Evolutionary conservation across 2,888 invertebrate species (phyloP), one percentile per base, ranked within the genome.

Genomic region (Gonocerus acuteangulatus): DNA sequence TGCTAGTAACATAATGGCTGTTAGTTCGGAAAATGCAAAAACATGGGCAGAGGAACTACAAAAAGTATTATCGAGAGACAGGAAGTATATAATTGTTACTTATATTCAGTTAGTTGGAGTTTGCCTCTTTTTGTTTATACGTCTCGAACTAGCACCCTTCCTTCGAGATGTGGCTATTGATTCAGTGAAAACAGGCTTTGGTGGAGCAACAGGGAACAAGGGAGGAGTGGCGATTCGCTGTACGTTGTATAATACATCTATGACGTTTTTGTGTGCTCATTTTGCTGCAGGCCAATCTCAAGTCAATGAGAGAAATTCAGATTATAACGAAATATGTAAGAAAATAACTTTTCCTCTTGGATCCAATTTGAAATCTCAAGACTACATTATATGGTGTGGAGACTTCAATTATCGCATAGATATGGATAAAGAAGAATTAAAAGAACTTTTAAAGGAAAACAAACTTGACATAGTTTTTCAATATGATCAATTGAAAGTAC

Each of bases 341-440:
- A 95, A 94, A 78, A 80, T 92, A 61, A 82, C 85, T 7, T 93
- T 93, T 73, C 92, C 93, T 1, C 90, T 93, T 89, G 94, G 93
- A 9, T 81, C 94, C 63, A 88, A 89, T 0, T 77, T 97, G 4
- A 89, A 91, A 73, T 90, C 94, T 1, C 97, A 99, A 73, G 99
- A 99, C 76, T 96, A 95, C 74, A 86, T 99, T 1, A 96, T 99
- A 75, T 99, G 97, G 97, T 94, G 96, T 74, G 99, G 99, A 0
- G 99, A 99, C 77, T 99, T 99, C 74, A 99, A 99, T 74, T 99
- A 99, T 73, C 84, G 99, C 61, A 86, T 99, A 62, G 95, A 97
- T 73, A 84, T 97, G 82, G 88, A 91, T 67, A 93, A 92, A 72
- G 95, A 95, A 4, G 92, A 94, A 72, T 87, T 95, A 65, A 92